Conservation (phyloP, 2,113 vertebrate genomes). For the Bujurquina vittata region DNA sequence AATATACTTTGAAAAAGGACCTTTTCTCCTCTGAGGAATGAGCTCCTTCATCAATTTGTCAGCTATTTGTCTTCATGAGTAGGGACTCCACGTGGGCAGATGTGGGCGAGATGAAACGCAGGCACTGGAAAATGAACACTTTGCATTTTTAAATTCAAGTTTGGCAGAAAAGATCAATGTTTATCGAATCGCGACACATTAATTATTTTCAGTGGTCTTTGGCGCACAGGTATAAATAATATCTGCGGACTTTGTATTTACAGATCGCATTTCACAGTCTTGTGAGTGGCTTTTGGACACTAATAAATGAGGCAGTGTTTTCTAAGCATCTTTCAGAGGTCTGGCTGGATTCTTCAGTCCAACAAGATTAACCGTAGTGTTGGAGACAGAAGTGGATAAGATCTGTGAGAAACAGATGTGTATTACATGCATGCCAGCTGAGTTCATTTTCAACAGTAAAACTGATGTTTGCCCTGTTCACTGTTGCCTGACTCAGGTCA, state of each 20-base stretch:
- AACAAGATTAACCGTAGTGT: background rate
- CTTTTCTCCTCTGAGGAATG: background rate
- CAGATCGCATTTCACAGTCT: background rate
- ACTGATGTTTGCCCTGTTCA: conserved; percentile 3
- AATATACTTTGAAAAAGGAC: background rate
- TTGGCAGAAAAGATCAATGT: background rate
- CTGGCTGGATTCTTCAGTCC: background rate
- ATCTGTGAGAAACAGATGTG: background rate
- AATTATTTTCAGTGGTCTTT: background rate
- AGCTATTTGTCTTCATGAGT: background rate
- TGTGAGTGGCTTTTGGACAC: background rate
- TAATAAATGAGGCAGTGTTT: background rate
- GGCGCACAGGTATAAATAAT: background rate
- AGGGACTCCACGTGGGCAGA: background rate
- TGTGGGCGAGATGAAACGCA: background rate
- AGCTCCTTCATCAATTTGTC: background rate
- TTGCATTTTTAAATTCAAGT: background rate
- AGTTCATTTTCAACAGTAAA: background rate
- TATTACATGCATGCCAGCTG: too few species aligned
- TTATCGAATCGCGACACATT: background rate
- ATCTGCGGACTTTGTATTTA: background rate
- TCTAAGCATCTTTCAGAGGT: background rate
- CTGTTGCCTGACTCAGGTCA: background rate
- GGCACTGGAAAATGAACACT: background rate
- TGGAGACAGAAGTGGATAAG: background rate